Conservation (phyloP, 2,888 invertebrate species). For the Nomada fucata region DNA sequence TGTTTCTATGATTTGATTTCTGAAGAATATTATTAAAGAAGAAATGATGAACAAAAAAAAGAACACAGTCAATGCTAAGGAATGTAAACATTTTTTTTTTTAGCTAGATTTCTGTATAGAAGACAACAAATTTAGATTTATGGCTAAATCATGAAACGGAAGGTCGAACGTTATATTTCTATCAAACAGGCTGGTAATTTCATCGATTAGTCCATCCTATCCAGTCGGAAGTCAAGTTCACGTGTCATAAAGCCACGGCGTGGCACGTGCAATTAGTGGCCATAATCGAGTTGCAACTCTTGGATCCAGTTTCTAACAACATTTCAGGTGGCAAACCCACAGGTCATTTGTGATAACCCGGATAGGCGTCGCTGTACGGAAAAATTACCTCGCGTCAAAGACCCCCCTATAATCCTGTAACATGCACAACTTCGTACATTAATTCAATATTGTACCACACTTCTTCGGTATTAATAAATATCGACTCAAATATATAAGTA, state of each 20-base stretch:
- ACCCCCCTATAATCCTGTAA: too few relatives aligned
- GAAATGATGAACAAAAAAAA: too few relatives aligned
- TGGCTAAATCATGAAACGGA: background rate
- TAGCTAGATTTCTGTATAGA: too few relatives aligned
- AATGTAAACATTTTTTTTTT: too few relatives aligned
- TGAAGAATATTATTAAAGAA: too few relatives aligned
- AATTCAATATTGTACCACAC: too few relatives aligned
- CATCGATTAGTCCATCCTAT: background rate
- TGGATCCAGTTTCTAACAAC: slow-evolving; percentile 10
- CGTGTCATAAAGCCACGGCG: background rate
- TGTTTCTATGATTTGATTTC: too few relatives aligned
- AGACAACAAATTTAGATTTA: background rate
- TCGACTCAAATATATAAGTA: too few relatives aligned
- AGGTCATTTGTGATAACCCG: background rate
- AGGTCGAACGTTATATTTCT: background rate
- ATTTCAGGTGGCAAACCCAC: slow-evolving; percentile 14
- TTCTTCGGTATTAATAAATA: too few relatives aligned
- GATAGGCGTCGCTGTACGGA: slow-evolving; percentile 5
- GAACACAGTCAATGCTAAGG: too few relatives aligned
- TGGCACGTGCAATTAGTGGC: slow-evolving; percentile 5
- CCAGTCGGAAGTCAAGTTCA: background rate
- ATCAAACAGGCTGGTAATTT: background rate
- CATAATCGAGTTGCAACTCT: slow-evolving; percentile 9
- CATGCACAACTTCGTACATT: too few relatives aligned
- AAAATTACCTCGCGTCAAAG: background rate